Base-by-base conservation (phyloP, 2,797 vertebrate species). In the Rhynchotus rufescens region DNA sequence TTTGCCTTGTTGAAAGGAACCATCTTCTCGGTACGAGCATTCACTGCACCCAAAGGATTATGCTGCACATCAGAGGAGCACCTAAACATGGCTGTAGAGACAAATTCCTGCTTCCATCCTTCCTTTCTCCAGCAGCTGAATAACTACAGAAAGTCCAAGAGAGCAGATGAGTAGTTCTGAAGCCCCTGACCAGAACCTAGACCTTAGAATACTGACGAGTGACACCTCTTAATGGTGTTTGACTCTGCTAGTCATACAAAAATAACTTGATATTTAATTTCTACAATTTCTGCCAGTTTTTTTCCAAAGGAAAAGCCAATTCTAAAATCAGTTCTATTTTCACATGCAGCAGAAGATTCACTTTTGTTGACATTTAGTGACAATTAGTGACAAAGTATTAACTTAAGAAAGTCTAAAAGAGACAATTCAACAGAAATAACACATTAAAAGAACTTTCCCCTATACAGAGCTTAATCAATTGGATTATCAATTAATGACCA, bases 281-380 rank as follows among this genome's bases (percentile, higher is more conserved):
- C 44, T 8, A 60, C n/a, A 10, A 60, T 10, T 85, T 74, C 9
- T 71, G 1, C 9, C 4, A 20, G 5, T 45, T 54, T n/a, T 2
- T 1, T n/a, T 2, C 1, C 49, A 68, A 64, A 61, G 10, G 1
- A 57, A 79, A 79, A 61, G 36, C 1, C 1, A 1, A 47, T 44
- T 79, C 32, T 56, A 69, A 75, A 90, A 66, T 47, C 12, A 49
- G 28, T 67, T 49, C 22, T 26, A 5, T 84, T 69, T 57, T 80
- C 11, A 28, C 26, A 26, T 45, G 52, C 9, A 57, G 17, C 71
- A 3, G 7, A 69, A 60, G 64, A 64, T 19, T n/a, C 6, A 57
- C 4, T 67, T 77, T 69, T 74, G 4, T 15, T 68, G 42, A 47
- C 69, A 73, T 36, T 36, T 10, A 36, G 36, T 36, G 36, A 36